phyloP scores from a whole-genome alignment of 2,797 vertebrate genomes.

The Urocyon cinereoargenteus region DNA sequence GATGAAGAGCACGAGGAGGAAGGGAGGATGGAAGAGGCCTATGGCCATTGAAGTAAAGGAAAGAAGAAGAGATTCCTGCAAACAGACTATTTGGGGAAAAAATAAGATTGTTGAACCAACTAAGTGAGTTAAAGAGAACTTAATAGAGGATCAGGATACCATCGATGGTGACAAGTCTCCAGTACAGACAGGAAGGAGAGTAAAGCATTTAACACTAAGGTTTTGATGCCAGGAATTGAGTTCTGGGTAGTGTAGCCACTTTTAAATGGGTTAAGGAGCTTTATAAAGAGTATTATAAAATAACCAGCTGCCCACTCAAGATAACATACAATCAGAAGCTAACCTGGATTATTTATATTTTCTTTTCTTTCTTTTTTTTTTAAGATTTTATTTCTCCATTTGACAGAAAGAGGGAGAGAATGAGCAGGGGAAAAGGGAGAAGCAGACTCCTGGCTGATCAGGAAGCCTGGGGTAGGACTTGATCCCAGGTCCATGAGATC shows the following conservation, averaged over 20 bases:
- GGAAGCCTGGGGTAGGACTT: too few species aligned
- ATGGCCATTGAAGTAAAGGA: background rate
- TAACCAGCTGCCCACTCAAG: background rate
- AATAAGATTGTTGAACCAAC: background rate
- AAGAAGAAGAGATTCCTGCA: background rate
- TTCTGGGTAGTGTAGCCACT: background rate
- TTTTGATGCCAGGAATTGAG: background rate
- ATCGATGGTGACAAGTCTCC: background rate
- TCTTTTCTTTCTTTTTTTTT: background rate
- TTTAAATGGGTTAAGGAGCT: background rate
- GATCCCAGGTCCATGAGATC: too few species aligned
- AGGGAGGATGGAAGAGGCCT: background rate
- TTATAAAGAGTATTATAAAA: background rate
- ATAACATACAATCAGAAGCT: background rate
- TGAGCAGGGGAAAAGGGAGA: too few species aligned
- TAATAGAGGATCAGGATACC: background rate
- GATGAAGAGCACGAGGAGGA: accelerated
- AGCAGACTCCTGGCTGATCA: too few species aligned
- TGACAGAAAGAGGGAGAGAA: too few species aligned
- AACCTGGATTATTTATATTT: background rate
- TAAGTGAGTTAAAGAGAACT: background rate
- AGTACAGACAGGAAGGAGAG: background rate
- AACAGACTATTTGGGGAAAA: background rate
- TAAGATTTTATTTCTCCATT: too few species aligned
- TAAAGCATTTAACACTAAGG: background rate